Evolutionary conservation across 1,140 invertebrate genomes (phyloP).

Genomic region (Pachyrhynchus sulphureomaculatus): DNA sequence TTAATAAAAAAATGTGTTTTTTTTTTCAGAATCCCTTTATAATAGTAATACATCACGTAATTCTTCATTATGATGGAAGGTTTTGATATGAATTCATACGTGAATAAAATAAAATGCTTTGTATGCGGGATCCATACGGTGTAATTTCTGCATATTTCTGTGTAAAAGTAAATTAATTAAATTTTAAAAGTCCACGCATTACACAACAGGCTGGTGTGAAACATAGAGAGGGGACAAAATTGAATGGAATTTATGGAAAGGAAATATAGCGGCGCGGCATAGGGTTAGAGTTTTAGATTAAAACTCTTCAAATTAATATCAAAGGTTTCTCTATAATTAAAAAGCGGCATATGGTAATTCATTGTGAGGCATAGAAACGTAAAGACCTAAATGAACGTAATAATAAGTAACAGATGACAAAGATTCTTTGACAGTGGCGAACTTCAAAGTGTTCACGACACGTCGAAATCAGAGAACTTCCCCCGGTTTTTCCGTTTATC

Average conservation of each 20-base stretch:
- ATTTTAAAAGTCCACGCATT: constrained; percentile 22
- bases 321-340: constrained; percentile 50
- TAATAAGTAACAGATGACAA: constrained; percentile 53
- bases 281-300: constrained; percentile 33
- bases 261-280: constrained; percentile 11
- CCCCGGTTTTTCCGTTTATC: constrained; percentile 44
- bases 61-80: constrained; percentile 2
- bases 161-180: constrained; percentile 26
- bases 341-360: constrained; percentile 49
- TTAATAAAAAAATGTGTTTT: too few relatives aligned
- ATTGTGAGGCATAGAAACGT: constrained; percentile 46
- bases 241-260: constrained; percentile 18
- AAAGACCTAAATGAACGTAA: constrained; percentile 51
- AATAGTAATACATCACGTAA: too few relatives aligned
- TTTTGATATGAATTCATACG: constrained; percentile 16
- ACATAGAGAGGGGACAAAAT: constrained; percentile 10
- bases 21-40: too few relatives aligned
- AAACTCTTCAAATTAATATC: constrained; percentile 36
- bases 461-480: constrained; percentile 42
- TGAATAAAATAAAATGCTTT: constrained; percentile 13
- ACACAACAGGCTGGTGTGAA: constrained; percentile 14
- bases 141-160: constrained; percentile 24
- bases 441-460: constrained; percentile 51
- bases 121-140: constrained; percentile 23
- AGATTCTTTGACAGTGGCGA: constrained; percentile 46